These are phyloP conservation scores for Lophotis ruficrista DNA, from an alignment of 2,113 vertebrate species.

Conservation along the genomic window DNA sequence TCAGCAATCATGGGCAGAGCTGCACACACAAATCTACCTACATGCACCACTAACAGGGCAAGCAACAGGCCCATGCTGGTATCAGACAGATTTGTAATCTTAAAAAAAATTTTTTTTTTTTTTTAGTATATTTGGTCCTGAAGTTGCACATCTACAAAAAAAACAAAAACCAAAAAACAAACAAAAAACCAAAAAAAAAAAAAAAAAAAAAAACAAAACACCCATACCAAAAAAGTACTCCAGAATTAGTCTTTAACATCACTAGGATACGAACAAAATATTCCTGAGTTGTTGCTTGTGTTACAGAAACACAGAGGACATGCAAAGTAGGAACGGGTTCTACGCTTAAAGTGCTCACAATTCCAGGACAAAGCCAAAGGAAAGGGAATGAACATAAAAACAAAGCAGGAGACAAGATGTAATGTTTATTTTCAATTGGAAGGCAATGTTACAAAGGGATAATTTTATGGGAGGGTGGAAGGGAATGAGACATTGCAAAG, in stretches of 20 bases:
- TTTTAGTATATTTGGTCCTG: background rate
- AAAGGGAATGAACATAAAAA: slow-evolving; percentile 59
- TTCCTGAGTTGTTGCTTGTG: background rate
- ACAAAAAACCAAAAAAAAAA: too few relatives aligned
- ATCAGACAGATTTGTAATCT: background rate
- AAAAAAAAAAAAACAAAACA: background rate
- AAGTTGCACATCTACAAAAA: background rate
- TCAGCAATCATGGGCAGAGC: background rate
- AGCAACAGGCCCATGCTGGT: background rate
- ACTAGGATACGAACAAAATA: background rate
- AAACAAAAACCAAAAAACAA: too few relatives aligned
- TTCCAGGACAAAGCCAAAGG: slow-evolving; percentile 35
- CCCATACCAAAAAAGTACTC: background rate
- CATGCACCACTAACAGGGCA: background rate
- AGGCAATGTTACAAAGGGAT: background rate
- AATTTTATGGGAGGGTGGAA: background rate
- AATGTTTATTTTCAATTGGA: background rate
- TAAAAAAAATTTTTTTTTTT: background rate
- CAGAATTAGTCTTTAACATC: background rate
- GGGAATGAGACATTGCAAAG: background rate
- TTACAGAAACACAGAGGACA: background rate
- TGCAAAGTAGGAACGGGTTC: background rate
- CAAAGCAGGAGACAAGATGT: slow-evolving; percentile 15
- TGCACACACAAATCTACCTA: background rate
- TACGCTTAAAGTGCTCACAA: fast-evolving